A percentile compares a stretch with the other conserved stretches of the same genome.
Evolutionary conservation across 2,888 invertebrate genomes (phyloP).

Genomic region (Noctuana brunneofusca): DNA sequence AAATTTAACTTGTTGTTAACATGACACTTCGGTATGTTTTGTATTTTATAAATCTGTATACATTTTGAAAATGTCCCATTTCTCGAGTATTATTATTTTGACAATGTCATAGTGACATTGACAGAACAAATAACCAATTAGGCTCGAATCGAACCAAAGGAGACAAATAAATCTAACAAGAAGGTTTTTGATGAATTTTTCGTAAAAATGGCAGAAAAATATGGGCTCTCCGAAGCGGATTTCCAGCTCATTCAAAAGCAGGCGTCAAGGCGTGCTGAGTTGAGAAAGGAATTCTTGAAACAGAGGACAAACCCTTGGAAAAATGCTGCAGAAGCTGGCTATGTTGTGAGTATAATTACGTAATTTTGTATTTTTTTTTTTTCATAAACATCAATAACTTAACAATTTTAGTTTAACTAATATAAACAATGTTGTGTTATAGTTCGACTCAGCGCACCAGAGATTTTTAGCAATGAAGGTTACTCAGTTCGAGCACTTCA

Average conservation of each 20-base stretch:
- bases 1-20: no score
- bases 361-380: conserved; percentile 54
- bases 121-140: conserved; percentile 6
- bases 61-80: no score
- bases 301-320: conserved; percentile 87
- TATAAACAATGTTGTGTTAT: conserved; percentile 57
- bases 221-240: conserved; percentile 80
- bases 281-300: conserved; percentile 89
- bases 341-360: conserved; percentile 86
- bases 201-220: conserved; percentile 69
- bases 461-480: conserved; percentile 88
- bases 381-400: conserved; percentile 7
- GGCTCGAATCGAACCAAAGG: no score
- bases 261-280: conserved; percentile 80
- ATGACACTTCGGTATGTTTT: no score
- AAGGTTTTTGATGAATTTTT: neutral
- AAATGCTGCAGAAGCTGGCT: conserved; percentile 86
- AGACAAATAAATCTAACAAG: no score
- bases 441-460: conserved; percentile 92
- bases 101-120: neutral
- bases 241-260: conserved; percentile 82
- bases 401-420: conserved; percentile 15
- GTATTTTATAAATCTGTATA: no score
- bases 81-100: no score
- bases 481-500: conserved; percentile 85